phyloP scores from a whole-genome alignment of 2,113 vertebrate genomes.

The Oreotragus oreotragus region DNA sequence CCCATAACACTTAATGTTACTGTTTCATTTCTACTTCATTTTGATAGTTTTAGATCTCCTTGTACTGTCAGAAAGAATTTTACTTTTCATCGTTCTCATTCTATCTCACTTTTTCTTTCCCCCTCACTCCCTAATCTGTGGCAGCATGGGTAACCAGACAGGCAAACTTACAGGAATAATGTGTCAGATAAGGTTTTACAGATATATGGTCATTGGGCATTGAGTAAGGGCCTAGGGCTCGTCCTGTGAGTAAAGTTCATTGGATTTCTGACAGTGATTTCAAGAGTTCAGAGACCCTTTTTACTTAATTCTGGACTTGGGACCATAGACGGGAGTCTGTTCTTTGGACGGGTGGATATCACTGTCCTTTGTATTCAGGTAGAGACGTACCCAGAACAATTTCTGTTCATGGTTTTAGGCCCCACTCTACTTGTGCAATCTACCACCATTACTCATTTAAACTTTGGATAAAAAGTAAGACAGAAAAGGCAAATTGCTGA shows the following conservation, averaged over 20 bases:
- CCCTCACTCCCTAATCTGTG: not conserved
- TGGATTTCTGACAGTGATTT: not conserved
- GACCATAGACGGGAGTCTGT: not conserved
- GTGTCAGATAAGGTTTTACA: not conserved
- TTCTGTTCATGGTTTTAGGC: not conserved
- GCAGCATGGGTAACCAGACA: not conserved
- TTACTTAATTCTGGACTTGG: not conserved
- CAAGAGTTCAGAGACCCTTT: conserved; percentile 11
- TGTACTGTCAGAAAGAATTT: not conserved
- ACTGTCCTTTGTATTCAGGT: not conserved
- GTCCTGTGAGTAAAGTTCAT: not conserved
- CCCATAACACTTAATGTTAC: not conserved
- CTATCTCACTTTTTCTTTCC: not conserved
- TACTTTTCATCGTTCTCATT: not conserved
- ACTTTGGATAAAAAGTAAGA: not conserved
- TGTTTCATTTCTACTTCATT: not conserved
- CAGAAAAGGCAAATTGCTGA: not conserved
- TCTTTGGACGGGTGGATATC: not conserved
- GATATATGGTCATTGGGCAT: not conserved
- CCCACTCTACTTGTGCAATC: not conserved
- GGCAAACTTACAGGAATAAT: not conserved
- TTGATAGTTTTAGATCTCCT: not conserved
- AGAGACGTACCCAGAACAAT: not conserved
- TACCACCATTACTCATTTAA: not conserved
- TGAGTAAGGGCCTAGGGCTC: not conserved